Evolutionary conservation across 2,888 invertebrate genomes (phyloP), one percentile per base, ranked within the genome.

Genomic region (Pyrgus malvae): DNA sequence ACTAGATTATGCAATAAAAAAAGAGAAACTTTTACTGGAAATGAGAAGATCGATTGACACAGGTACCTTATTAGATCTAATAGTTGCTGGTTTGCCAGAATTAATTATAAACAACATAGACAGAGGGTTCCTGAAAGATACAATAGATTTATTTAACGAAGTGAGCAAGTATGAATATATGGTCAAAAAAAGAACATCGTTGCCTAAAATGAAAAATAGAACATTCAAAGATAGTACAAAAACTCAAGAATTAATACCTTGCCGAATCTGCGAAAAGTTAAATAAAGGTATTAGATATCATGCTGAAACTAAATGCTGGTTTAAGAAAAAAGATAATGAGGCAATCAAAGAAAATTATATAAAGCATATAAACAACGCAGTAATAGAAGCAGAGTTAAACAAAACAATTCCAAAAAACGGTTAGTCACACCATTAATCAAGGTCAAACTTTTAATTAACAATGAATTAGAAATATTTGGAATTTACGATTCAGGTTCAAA

Each of bases 1-100:
- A 45, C 11, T 70, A 9, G 68, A 73, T 2, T 71, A 70, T 66
- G 66, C 70, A 0, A 9, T 66, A 12, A 69, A 60, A 61, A 70
- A 72, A 49, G 65, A 69, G 55, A 66, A 48, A 51, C 21, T 64
- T 1, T 48, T 66, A 55, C 19, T 64, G 6, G 59, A 59, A 11
- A 29, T 54, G 42, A 53, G 53, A 41, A 53, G 12, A 27, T 38
- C 53, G 6, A 56, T 60, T 16, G 62, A 59, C 42, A 11, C 44
- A 17, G 55, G 56, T 6, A 58, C 58, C 2, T 29, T 58, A n/a
- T 21, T 42, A 9, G 27, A 42, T 42, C 9, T 42, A 8, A 27
- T 42, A 16, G 41, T 25, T 4, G 41, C 41, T 9, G 27, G 41
- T 0, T 42, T 42, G 25, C 41, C 41, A 27, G 41, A 42, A 16